phyloP scores from a whole-genome alignment of 2,888 invertebrate species.

The Camptogramma bilineatum region DNA sequence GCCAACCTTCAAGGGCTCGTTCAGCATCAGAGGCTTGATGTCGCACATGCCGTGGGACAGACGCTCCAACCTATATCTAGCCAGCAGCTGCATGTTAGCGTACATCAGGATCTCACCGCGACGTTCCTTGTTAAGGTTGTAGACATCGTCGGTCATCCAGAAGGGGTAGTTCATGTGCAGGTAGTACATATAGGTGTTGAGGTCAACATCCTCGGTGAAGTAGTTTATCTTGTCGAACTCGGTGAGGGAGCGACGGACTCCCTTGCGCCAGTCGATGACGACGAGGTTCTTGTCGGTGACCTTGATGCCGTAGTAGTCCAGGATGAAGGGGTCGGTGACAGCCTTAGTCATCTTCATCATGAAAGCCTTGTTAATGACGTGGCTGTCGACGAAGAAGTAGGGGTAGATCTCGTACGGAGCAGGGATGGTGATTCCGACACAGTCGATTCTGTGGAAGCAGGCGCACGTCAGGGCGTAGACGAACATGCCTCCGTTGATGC shows the following conservation, averaged over 20 bases:
- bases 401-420: conserved; percentile 92
- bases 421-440: conserved; percentile 88
- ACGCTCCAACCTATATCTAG: conserved; percentile 84
- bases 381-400: conserved; percentile 90
- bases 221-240: conserved; percentile 88
- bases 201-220: conserved; percentile 91
- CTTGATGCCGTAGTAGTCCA: conserved; percentile 80
- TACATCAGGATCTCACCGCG: conserved; percentile 86
- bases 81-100: conserved; percentile 87
- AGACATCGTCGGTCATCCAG: conserved; percentile 87
- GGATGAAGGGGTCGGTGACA: conserved; percentile 79
- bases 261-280: conserved; percentile 89
- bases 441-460: conserved; percentile 88
- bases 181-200: conserved; percentile 90
- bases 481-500: conserved; percentile 91
- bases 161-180: conserved; percentile 88
- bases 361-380: conserved; percentile 88
- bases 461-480: conserved; percentile 89
- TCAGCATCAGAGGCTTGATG: conserved; percentile 77
- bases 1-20: conserved; percentile 73
- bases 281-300: conserved; percentile 84
- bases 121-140: conserved; percentile 75
- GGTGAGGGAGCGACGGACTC: conserved; percentile 83
- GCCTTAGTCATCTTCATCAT: conserved; percentile 87
- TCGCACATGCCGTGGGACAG: conserved; percentile 79